Base-by-base conservation (phyloP, 2,888 invertebrate genomes). In the Hemistola chrysoprasaria region DNA sequence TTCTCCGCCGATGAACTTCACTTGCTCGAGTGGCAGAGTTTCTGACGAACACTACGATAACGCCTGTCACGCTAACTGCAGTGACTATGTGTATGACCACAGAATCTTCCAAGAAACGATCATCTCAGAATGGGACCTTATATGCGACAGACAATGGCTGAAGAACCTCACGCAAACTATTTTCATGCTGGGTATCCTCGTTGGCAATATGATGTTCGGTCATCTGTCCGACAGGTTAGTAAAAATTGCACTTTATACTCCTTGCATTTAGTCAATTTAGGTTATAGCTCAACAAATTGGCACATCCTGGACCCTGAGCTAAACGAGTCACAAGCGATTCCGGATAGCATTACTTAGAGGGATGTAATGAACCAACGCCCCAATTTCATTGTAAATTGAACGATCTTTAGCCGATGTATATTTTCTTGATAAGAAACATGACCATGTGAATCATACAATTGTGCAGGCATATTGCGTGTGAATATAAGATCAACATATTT, bases 171-270 rank as follows among this genome's bases (percentile, higher is more conserved):
- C 94, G 0, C 95, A 95, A 69, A 93, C 93, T 3, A 81, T 94
- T 36, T 93, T 94, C 50, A 95, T 95, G 95, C 78, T 93, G 27
- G 95, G 95, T 3, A 92, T 95, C 44, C 90, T 95, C 45, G 83
- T 93, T 31, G 95, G 95, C 30, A 94, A 93, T 62, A 91, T 95
- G 76, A 59, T 92, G 34, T 95, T 95, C 68, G 95, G 95, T 41
- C 90, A 92, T 71, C 78, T 93, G 10, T 92, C 95, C n/a, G 95
- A 95, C 83, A 93, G 92, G 94, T 94, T 42, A 58, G 83, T 76
- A 11, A 31, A 35, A 37, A 6, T 21, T 8, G 1, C 29, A 24
- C 1, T 30, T 34, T 22, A 35, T 8, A 10, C 8, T 28, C 5
- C 3, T 25, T 8, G 22, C 22, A 16, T 11, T 11, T 25, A 6